Evolutionary conservation across 2,888 invertebrate genomes (phyloP).

Genomic region (Phengaris alcon): DNA sequence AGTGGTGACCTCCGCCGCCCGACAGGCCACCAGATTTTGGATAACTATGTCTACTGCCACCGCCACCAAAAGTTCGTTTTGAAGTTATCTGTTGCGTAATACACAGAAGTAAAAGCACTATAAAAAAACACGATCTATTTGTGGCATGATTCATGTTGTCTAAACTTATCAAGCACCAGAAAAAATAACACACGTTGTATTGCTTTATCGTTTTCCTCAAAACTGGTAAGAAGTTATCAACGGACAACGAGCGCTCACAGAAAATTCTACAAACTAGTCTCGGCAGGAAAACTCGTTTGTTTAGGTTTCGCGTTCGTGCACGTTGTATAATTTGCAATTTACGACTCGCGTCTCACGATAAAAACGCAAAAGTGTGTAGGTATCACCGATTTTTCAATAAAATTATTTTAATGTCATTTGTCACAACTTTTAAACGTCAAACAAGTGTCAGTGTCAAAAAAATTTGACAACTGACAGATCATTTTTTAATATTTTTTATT

Average conservation of each 20-base stretch:
- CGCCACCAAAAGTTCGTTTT: constrained; percentile 43
- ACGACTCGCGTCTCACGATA: too few relatives aligned
- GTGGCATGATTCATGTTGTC: constrained; percentile 41
- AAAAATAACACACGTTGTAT: not conserved
- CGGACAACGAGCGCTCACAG: not conserved
- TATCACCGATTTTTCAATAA: too few relatives aligned
- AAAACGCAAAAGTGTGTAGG: too few relatives aligned
- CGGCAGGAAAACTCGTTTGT: not conserved
- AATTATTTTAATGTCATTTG: too few relatives aligned
- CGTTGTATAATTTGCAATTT: not conserved
- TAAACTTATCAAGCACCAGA: constrained; percentile 28
- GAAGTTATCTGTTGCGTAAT: constrained; percentile 44
- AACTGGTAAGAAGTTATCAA: not conserved
- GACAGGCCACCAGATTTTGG: constrained; percentile 46
- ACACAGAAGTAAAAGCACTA: constrained; percentile 49
- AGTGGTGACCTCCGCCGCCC: constrained; percentile 47
- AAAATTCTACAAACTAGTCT: not conserved
- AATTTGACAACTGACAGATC: too few relatives aligned
- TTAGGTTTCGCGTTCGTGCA: not conserved
- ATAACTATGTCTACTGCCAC: constrained; percentile 44
- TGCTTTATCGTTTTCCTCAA: not conserved
- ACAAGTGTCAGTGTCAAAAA: too few relatives aligned
- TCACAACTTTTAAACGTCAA: too few relatives aligned
- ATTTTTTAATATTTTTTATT: too few relatives aligned
- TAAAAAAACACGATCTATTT: constrained; percentile 50